A percentile compares a stretch with the other conserved stretches of the same genome.
Conservation (phyloP, 2,797 vertebrate genomes). For the Eulemur albifrons region DNA sequence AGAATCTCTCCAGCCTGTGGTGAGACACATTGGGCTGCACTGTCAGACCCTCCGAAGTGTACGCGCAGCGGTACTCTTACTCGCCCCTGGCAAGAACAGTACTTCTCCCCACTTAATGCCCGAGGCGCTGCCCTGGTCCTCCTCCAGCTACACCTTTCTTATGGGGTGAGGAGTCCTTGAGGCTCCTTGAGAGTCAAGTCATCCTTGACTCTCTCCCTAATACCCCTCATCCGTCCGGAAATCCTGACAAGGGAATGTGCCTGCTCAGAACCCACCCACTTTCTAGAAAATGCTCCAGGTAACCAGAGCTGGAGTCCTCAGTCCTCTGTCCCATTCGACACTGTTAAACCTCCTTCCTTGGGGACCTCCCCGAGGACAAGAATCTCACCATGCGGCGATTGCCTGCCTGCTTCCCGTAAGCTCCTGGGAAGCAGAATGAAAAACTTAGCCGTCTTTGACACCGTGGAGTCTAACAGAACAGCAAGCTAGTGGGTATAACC, state of each 20-base stretch:
- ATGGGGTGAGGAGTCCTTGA: neutral
- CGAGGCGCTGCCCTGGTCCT: neutral
- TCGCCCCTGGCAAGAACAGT: neutral
- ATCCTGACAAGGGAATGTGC: neutral
- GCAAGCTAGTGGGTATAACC: neutral
- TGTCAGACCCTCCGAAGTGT: neutral
- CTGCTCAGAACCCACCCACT: neutral
- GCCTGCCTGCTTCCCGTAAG: neutral
- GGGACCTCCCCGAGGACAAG: neutral
- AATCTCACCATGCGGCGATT: neutral
- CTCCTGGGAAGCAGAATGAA: neutral
- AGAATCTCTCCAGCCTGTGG: neutral
- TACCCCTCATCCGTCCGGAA: too few species aligned
- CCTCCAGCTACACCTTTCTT: neutral
- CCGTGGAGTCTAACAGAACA: neutral
- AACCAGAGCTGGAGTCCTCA: neutral
- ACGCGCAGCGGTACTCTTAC: neutral
- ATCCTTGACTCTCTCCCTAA: too few species aligned
- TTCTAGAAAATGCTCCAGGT: neutral
- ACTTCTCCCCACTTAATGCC: neutral
- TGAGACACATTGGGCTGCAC: rapidly evolving
- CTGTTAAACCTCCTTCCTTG: neutral
- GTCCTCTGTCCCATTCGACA: neutral
- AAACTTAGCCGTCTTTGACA: neutral
- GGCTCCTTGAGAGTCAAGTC: too few species aligned